These are phyloP conservation scores for Pollenia griseotomentosa DNA, from an alignment of 2,888 invertebrate genomes.

Conservation along the genomic window DNA sequence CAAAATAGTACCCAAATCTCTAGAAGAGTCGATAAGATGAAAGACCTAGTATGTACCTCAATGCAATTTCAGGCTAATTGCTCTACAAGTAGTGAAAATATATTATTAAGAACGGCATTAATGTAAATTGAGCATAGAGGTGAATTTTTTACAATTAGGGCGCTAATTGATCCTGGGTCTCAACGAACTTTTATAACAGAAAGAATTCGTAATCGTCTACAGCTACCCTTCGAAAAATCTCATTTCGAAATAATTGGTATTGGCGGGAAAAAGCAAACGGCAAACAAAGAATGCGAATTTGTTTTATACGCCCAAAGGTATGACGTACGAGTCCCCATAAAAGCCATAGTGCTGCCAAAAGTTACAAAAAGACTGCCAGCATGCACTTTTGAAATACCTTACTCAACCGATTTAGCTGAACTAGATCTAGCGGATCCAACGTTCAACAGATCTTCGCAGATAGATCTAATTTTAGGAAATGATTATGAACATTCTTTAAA, in stretches of 20 bases:
- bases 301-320: too few relatives aligned
- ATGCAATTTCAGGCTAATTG: background rate
- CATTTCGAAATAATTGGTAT: background rate
- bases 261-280: constrained; percentile 8
- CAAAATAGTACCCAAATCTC: too few relatives aligned
- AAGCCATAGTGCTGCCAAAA: background rate
- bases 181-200: constrained; percentile 6
- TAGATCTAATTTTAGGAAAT: too few relatives aligned
- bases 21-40: too few relatives aligned
- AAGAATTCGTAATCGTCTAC: background rate
- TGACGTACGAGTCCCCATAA: too few relatives aligned
- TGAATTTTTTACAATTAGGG: background rate
- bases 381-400: too few relatives aligned
- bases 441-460: too few relatives aligned
- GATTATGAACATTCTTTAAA: too few relatives aligned
- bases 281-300: constrained; percentile 4
- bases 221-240: constrained; percentile 6
- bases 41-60: too few relatives aligned
- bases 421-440: too few relatives aligned
- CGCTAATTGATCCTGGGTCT: constrained; percentile 20
- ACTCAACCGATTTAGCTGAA: too few relatives aligned
- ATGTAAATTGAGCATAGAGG: background rate
- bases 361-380: background rate
- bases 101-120: background rate
- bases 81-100: background rate